Conservation (phyloP, 2,888 invertebrate species). For the Acanthacorydalis orientalis region DNA sequence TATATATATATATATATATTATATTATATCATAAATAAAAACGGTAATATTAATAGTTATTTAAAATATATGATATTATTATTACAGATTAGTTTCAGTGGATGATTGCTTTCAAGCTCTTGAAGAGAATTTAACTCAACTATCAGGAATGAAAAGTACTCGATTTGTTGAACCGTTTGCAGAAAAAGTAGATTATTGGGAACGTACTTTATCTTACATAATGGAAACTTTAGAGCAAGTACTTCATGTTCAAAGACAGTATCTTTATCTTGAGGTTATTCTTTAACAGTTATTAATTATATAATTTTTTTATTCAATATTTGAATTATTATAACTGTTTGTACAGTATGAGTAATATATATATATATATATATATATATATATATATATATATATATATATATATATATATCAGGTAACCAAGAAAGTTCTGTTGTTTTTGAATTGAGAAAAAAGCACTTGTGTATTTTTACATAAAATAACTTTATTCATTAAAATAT, state of each 20-base stretch:
- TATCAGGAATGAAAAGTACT: slow-evolving; percentile 78
- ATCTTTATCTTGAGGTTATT: slow-evolving; percentile 60
- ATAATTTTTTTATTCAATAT: no score
- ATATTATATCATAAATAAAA: no score
- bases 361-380: no score
- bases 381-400: no score
- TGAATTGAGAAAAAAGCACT: no score
- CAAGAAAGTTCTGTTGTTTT: no score
- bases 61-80: slow-evolving; percentile 13
- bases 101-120: slow-evolving; percentile 65
- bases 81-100: slow-evolving; percentile 52
- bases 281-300: neutral
- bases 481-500: no score
- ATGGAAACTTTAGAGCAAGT: slow-evolving; percentile 67
- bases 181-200: slow-evolving; percentile 73
- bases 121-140: slow-evolving; percentile 71
- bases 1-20: no score
- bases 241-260: slow-evolving; percentile 68
- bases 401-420: no score
- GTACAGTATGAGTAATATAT: no score
- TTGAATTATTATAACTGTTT: neutral
- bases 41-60: no score
- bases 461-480: no score
- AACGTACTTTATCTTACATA: slow-evolving; percentile 63
- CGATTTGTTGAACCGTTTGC: slow-evolving; percentile 75